Evolutionary conservation across 2,888 invertebrate species (phyloP), one percentile per base, ranked within the genome.

Genomic region (Taphrorychus bicolor): DNA sequence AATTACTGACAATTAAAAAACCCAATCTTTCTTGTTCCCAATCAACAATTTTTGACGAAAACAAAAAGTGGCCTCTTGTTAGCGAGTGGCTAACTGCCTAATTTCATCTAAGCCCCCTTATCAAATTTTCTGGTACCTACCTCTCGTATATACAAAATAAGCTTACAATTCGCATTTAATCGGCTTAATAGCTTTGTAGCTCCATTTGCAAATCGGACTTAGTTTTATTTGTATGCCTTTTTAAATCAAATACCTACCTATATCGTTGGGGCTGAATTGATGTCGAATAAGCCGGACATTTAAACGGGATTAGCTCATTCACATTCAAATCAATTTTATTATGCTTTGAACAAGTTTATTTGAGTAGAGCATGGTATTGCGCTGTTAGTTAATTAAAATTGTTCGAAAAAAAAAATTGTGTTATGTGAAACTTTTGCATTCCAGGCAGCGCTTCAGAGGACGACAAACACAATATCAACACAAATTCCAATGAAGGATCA

Each of bases 401-500:
- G 9, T n/a, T n/a, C n/a, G n/a, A n/a, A n/a, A n/a, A n/a, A n/a
- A n/a, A n/a, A 51, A 51, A 19, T 19, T 51, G 5, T 14, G 7
- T 45, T 45, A 45, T 45, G 9, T 45, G 7, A 14, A n/a, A 1
- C 11, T 45, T 5, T 45, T 45, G 45, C n/a, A 45, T 21, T 60
- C 3, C 23, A 63, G 63, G 51, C 51, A 63, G 51, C 52, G 52
- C 18, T n/a, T 19, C 51, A 16, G 66, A 66, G 16, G 66, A 66
- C 1, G 66, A 61, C 5, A 66, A 66, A 41, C 66, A 60, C 22
- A 59, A 48, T 11, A 40, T 56, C 4, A 53, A 40, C 23, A 40
- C 45, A 5, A 72, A 76, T 67, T 69, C 70, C 4, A 81, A 80
- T 53, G 80, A 79, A 45, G 75, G 73, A 22, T 70, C 73, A 2